A percentile compares a stretch with the other conserved stretches of the same genome.
Conservation (phyloP, 2,888 invertebrate genomes). For the Melikaiella ostensackeni region DNA sequence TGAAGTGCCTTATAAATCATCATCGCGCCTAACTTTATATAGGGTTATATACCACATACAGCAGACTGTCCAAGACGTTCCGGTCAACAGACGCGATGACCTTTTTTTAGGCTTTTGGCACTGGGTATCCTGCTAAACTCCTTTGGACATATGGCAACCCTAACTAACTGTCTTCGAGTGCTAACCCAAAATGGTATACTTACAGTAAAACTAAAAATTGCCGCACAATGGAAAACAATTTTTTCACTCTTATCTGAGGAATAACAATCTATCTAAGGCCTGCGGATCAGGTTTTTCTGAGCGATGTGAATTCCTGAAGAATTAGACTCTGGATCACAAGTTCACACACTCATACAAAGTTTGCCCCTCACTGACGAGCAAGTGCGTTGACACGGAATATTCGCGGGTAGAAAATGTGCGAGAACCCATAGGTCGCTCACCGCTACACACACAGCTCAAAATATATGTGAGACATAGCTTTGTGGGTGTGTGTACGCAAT, state of each 20-base stretch:
- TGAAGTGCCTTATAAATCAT: too few relatives aligned
- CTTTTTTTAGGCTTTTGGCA: too few relatives aligned
- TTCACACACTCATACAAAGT: constrained; percentile 4
- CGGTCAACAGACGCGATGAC: too few relatives aligned
- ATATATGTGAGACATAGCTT: constrained; percentile 46
- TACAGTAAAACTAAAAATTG: too few relatives aligned
- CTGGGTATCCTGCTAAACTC: too few relatives aligned
- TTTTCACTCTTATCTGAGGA: not conserved
- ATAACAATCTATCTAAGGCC: not conserved
- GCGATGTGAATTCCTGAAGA: not conserved
- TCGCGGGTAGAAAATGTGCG: constrained; percentile 49
- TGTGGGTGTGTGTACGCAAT: constrained; percentile 48
- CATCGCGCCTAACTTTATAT: too few relatives aligned
- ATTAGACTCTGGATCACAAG: constrained; percentile 6
- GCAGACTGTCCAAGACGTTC: too few relatives aligned
- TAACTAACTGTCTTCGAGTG: too few relatives aligned
- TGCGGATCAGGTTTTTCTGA: not conserved
- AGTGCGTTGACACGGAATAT: constrained; percentile 57
- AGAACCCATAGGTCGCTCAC: constrained; percentile 59
- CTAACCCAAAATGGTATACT: too few relatives aligned
- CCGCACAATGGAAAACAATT: too few relatives aligned
- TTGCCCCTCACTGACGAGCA: constrained; percentile 42
- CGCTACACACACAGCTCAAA: constrained; percentile 48
- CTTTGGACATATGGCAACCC: too few relatives aligned
- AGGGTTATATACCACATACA: too few relatives aligned